Conservation (phyloP, 2,113 vertebrate species). For the Triplophysa dalaica region DNA sequence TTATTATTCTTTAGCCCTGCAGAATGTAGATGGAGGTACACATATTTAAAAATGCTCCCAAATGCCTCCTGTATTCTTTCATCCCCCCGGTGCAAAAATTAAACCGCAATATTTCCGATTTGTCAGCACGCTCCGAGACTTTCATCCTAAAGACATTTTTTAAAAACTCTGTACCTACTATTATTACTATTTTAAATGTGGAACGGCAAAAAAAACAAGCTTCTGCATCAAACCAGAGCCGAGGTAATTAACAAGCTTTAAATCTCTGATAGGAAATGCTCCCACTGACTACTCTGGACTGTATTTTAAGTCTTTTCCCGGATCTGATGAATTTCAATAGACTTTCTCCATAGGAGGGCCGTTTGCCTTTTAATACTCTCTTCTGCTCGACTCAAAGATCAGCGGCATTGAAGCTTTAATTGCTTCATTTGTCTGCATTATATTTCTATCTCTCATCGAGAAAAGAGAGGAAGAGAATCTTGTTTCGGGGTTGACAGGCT, state of each 20-base stretch:
- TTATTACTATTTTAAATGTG: constrained; percentile 58
- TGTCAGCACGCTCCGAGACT: constrained; percentile 52
- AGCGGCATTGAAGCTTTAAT: constrained; percentile 59
- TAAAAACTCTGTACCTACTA: constrained; percentile 9
- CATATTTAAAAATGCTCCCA: constrained; percentile 57
- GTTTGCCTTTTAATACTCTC: constrained; percentile 56
- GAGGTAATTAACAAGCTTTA: constrained; percentile 70
- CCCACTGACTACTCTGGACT: constrained; percentile 60
- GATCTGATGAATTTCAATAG: constrained; percentile 66
- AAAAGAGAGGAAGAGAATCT: constrained; percentile 56
- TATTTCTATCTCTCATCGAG: constrained; percentile 44
- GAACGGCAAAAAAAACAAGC: constrained; percentile 37
- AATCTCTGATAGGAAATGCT: constrained; percentile 65
- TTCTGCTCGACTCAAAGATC: constrained; percentile 61
- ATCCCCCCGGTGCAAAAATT: constrained; percentile 55
- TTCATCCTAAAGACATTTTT: constrained; percentile 10
- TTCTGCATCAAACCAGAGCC: constrained; percentile 56
- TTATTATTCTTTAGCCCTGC: constrained; percentile 50
- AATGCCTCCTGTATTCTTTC: constrained; percentile 48
- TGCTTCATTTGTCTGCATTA: constrained; percentile 64
- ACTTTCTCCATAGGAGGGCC: constrained; percentile 60
- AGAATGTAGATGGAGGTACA: constrained; percentile 37
- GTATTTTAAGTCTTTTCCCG: constrained; percentile 61
- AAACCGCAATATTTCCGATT: constrained; percentile 57
- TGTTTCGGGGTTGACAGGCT: constrained; percentile 60